Evolutionary conservation across 2,888 invertebrate species (phyloP), one percentile per base, ranked within the genome.

Genomic region (Stenchaetothrips biformis): DNA sequence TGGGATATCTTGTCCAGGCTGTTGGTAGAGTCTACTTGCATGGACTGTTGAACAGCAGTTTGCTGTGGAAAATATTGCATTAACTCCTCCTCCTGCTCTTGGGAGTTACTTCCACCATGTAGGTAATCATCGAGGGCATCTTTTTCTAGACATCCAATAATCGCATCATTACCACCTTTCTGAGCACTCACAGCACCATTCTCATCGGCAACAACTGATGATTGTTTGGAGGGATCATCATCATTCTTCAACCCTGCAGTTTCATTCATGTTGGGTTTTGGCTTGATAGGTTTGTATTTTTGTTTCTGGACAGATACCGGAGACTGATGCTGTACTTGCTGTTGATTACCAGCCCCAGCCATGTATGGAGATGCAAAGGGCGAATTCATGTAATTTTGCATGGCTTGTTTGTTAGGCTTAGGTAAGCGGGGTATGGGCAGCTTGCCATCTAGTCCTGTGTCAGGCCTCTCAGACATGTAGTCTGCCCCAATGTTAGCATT

Each of bases 1-100:
- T 94, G 94, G 0, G 93, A 93, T 82, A 94, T 89, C 83, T 91
- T 82, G 27, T 80, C 48, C 79, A 79, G 78, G 78, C 80, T 79
- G 27, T 84, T 86, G 82, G 83, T 88, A 88, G 87, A 88, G 88
- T 88, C 87, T 84, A 83, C 84, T 81, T 47, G 82, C 84, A 83
- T 83, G 48, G 77, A 80, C 79, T 79, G 53, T 49, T 49, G 78
- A 67, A 78, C 77, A 59, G 27, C 81, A 82, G 85, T 87, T 82
- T 88, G 88, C 82, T 91, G 91, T 83, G 91, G 92, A 87, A 95
- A 95, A 88, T 95, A 95, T 87, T 94, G 93, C 86, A 94, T 89
- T 84, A 95, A 87, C 87, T 95, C 95, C 85, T 94, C 94, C 86
- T 95, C 95, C 85, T 93, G 94, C 85, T 93, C 94, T 85, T 94